A percentile compares a stretch with the other conserved stretches of the same genome.
phyloP scores from a whole-genome alignment of 35 echinoderm and acorn worm genomes.

The Ptychodera flava region DNA sequence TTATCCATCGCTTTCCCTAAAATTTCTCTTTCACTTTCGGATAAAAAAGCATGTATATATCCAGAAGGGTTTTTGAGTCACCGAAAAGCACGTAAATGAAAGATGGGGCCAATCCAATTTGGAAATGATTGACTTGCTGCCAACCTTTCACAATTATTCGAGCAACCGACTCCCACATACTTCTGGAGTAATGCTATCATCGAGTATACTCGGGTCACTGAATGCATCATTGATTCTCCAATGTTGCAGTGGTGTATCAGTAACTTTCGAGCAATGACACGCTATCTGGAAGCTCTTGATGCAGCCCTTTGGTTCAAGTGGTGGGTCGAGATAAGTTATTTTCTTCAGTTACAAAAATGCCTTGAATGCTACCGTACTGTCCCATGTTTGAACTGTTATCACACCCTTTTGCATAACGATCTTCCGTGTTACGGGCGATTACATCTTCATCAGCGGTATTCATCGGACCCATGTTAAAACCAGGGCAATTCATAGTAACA shows the following conservation, averaged over 20 bases:
- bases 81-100: slow-evolving; percentile 20
- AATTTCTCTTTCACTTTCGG: not conserved
- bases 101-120: slow-evolving; percentile 4
- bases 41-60: slow-evolving; percentile 9
- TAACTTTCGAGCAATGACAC: not conserved
- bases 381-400: too few relatives aligned
- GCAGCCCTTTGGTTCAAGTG: not conserved
- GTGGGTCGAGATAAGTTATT: not conserved
- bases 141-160: slow-evolving; percentile 28
- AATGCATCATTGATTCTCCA: not conserved
- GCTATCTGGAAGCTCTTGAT: not conserved
- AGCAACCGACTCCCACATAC: slow-evolving; percentile 5
- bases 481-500: not conserved
- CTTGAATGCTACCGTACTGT: too few relatives aligned
- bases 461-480: not conserved
- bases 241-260: not conserved
- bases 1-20: slow-evolving; percentile 8
- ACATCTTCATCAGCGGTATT: not conserved
- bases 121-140: slow-evolving; percentile 12
- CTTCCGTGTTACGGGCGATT: not conserved
- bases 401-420: not conserved
- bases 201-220: not conserved
- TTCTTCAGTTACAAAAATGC: not conserved
- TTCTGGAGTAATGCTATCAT: not conserved
- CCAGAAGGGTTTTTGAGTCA: slow-evolving; percentile 2